Evolutionary conservation across 2,888 invertebrate species (phyloP), one percentile per base, ranked within the genome.

Genomic region (Polyommatus iphigenia): DNA sequence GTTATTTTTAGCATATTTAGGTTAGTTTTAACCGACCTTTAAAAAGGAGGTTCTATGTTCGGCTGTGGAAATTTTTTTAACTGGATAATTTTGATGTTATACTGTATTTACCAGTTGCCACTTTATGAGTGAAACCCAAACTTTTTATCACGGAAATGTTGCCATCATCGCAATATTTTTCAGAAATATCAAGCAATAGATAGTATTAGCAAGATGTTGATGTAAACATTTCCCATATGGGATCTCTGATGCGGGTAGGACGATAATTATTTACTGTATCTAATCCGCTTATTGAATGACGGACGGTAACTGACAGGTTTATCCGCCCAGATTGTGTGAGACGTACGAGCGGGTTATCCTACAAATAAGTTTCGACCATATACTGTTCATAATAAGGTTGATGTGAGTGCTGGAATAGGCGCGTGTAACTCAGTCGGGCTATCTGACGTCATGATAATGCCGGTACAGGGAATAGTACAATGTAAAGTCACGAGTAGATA

Each of bases 301-400:
- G 50, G 54, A 75, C 75, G 50, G 75, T 79, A 80, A 81, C 79
- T 73, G 78, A 81, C 76, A 78, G 81, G 81, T 81, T 81, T 80
- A 82, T 82, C 81, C 81, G 71, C 77, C 79, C 78, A 80, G 82
- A 82, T 82, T 81, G 81, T 81, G 81, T 81, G 80, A 78, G 78
- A 81, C 81, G 81, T 79, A 80, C 24, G 24, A 62, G 10, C 62
- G 13, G 20, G 62, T 13, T 59, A 20, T 8, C 3, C n/a, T 10
- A 59, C 62, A 18, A 67, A 32, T 29, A 6, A 29, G 6, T 67
- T 29, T 67, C 67, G 29, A 32, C 18, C 29, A 32, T 29, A 15
- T 18, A 1, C 1, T 6, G 6, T 15, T 18, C 15, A 5, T 2
- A 2, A 29, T 67, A 32, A 32, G 18, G 29, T 29, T 2, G 2